Evolutionary conservation across 2,113 vertebrate genomes (phyloP).

Genomic region (Ceyx cyanopectus): DNA sequence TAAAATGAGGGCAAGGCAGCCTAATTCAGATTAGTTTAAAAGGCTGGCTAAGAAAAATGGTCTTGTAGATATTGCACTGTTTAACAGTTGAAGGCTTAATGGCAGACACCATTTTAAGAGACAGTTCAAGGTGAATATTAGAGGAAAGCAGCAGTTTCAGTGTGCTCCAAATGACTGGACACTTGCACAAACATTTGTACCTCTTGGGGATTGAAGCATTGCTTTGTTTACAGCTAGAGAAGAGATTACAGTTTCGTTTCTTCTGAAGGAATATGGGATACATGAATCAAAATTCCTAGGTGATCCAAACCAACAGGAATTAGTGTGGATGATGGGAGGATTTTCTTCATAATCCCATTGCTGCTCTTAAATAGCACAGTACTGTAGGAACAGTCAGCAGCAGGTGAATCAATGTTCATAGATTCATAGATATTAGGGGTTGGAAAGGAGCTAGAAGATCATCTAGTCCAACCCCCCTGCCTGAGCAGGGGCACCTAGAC

Average conservation of each 20-base stretch:
- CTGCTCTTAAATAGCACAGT: not conserved
- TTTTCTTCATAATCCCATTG: not conserved
- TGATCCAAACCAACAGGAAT: not conserved
- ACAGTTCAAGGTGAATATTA: not conserved
- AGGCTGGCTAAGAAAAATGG: not conserved
- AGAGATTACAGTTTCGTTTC: not conserved
- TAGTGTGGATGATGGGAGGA: not conserved
- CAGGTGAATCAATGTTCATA: not conserved
- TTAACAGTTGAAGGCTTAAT: not conserved
- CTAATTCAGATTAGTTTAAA: not conserved
- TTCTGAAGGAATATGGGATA: not conserved
- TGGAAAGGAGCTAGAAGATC: too few species aligned
- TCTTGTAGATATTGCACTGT: not conserved
- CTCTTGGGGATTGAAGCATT: fast-evolving
- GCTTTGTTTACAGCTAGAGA: not conserved
- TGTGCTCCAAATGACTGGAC: fast-evolving
- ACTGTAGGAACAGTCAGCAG: fast-evolving
- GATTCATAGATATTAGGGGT: too few species aligned
- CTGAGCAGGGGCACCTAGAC: too few species aligned
- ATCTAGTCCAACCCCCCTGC: too few species aligned
- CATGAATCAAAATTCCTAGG: not conserved
- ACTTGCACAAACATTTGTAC: not conserved
- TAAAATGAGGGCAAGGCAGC: not conserved
- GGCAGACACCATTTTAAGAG: not conserved
- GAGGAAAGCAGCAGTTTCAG: not conserved